Percentiles rank a stretch among this genome's conserved stretches.
phyloP scores from a whole-genome alignment of 1,140 invertebrate species.

The Zeugodacus cucurbitae region DNA sequence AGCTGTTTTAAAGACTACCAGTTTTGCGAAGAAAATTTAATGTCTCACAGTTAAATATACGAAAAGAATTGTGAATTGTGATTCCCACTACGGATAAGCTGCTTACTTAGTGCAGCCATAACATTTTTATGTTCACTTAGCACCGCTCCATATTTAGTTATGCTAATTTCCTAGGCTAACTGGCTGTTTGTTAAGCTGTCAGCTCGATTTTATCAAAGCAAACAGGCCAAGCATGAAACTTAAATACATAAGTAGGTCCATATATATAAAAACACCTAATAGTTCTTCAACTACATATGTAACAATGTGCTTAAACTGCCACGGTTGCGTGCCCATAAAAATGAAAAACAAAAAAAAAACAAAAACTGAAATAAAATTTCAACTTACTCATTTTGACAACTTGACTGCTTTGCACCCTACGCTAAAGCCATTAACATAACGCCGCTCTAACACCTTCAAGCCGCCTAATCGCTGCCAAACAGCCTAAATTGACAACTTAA shows the following conservation, averaged over 20 bases:
- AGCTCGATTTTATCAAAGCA: not conserved
- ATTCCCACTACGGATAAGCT: constrained; percentile 19
- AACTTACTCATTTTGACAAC: not conserved
- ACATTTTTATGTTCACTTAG: constrained; percentile 52
- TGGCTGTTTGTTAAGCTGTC: not conserved
- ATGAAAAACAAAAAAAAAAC: not conserved
- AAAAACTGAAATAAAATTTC: not conserved
- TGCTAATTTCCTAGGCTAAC: not conserved
- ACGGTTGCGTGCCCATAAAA: not conserved
- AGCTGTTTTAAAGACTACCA: not conserved
- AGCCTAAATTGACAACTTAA: constrained; percentile 51
- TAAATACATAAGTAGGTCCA: no score
- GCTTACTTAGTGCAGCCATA: not conserved
- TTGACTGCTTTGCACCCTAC: not conserved
- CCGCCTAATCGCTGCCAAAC: constrained; percentile 48
- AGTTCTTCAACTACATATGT: constrained; percentile 36
- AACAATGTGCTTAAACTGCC: constrained; percentile 51
- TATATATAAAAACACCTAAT: not conserved
- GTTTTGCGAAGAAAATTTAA: no score
- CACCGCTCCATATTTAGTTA: constrained; percentile 48
- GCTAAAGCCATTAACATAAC: not conserved
- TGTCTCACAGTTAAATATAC: not conserved
- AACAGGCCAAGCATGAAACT: not conserved
- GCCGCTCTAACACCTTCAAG: constrained; percentile 51
- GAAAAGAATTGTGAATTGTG: constrained; percentile 17